A percentile compares a stretch with the other conserved stretches of the same genome.
phyloP scores from a whole-genome alignment of 2,113 vertebrate species.

The Trochalopteron elliotii region DNA sequence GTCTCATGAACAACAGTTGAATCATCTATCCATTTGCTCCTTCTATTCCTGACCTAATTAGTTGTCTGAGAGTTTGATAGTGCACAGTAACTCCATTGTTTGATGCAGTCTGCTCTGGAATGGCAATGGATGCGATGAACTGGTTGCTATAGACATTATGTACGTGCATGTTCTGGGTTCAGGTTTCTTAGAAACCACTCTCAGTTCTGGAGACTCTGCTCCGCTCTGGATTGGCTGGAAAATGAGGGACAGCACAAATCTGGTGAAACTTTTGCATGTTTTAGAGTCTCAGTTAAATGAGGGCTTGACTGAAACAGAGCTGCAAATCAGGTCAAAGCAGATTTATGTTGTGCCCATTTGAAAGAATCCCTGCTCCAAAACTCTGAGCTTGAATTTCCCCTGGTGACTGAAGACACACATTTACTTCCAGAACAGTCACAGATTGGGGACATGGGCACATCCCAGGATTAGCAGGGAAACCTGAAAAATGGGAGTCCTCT shows the following conservation, averaged over 20 bases:
- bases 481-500: neutral
- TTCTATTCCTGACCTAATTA: conserved; percentile 30
- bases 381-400: conserved; percentile 13
- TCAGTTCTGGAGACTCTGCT: neutral
- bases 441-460: neutral
- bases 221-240: neutral
- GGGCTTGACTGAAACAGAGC: conserved; percentile 6
- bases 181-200: neutral
- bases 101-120: neutral
- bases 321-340: conserved; percentile 35
- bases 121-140: neutral
- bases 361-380: conserved; percentile 8
- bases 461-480: neutral
- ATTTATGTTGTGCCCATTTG: neutral
- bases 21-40: conserved; percentile 26
- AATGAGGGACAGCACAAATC: neutral
- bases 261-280: neutral
- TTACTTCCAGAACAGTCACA: neutral
- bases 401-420: neutral
- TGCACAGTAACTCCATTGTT: conserved; percentile 55
- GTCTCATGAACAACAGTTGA: conserved; percentile 30
- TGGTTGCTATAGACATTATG: neutral
- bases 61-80: conserved; percentile 29
- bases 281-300: conserved; percentile 21
- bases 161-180: neutral